Conservation (phyloP, 92 coral and sea anemone genomes). For the Heteractis magnifica region DNA sequence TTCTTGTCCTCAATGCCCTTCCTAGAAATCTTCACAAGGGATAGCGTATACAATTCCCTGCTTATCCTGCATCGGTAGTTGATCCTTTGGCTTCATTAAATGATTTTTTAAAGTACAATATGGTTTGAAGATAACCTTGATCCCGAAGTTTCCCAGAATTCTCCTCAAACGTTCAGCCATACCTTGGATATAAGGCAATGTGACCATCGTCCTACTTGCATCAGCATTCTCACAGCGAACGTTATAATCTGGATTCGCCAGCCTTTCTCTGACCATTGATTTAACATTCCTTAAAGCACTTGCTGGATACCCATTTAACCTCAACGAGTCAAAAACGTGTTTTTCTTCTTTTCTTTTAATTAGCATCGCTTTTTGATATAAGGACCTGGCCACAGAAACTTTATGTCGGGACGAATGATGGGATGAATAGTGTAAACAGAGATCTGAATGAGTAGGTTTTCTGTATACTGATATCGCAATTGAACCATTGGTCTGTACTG, state of each 20-base stretch:
- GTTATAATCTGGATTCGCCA: not conserved
- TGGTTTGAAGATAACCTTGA: not conserved
- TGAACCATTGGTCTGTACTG: not conserved
- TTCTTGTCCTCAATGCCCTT: too few relatives aligned
- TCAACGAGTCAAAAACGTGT: not conserved
- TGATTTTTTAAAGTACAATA: constrained; percentile 2
- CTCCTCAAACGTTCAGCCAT: not conserved
- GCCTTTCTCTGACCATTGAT: not conserved
- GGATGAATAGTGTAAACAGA: not conserved
- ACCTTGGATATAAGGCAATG: not conserved
- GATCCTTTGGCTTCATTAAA: not conserved
- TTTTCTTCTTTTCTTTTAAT: not conserved
- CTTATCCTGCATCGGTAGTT: not conserved
- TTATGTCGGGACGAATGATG: not conserved
- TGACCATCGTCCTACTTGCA: not conserved
- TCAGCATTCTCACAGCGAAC: not conserved
- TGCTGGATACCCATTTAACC: not conserved
- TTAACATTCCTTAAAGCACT: not conserved
- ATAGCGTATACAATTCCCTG: not conserved
- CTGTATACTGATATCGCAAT: not conserved
- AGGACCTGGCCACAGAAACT: not conserved
- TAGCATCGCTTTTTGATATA: not conserved
- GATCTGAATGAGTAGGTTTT: not conserved
- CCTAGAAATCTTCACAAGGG: not conserved
- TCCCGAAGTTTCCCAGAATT: not conserved